Evolutionary conservation across 2,113 vertebrate species (phyloP), one percentile per base, ranked within the genome.

Genomic region (Athene noctua): DNA sequence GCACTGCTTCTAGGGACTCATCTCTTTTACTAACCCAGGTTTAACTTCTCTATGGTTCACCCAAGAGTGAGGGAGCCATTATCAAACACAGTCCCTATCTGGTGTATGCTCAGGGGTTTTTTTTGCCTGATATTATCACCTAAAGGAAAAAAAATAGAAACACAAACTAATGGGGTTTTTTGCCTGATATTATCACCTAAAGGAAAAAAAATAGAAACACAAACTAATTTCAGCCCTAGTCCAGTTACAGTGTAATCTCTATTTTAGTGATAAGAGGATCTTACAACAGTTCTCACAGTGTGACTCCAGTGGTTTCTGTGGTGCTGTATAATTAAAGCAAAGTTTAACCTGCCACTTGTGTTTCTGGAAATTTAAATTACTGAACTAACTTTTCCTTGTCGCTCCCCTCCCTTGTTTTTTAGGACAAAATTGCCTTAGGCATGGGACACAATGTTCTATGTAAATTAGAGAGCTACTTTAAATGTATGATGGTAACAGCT

Each of bases 271-370:
- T 70, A 90, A 87, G 51, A 92, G 34, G 66, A 93, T 83, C 68
- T 92, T 70, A 51, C 44, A 65, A 27, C 29, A 27, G 51, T 67
- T 72, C 88, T 89, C 77, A 94, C 87, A 82, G 38, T 23, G 78
- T 62, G 83, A 73, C 42, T 88, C 78, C 73, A 77, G 11, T 27
- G 68, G 66, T 67, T 80, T 94, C 52, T 96, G 46, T 80, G 38
- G 36, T 90, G 80, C 57, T 92, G 38, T 95, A 68, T 90, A 93
- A 95, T 97, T 96, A 96, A 73, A 84, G 81, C 52, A 66, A 96
- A 18, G 34, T 94, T 90, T 84, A 94, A 90, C 46, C 46, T 79
- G 68, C 87, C 25, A 82, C 42, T 77, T 91, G 34, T 34, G 34
- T 92, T 96, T 93, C 89, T 81, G 62, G 75, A 82, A 94, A 66